A percentile compares a stretch with the other conserved stretches of the same genome.
phyloP scores from a whole-genome alignment of 2,888 invertebrate genomes.

The Muschampia plurimacula region DNA sequence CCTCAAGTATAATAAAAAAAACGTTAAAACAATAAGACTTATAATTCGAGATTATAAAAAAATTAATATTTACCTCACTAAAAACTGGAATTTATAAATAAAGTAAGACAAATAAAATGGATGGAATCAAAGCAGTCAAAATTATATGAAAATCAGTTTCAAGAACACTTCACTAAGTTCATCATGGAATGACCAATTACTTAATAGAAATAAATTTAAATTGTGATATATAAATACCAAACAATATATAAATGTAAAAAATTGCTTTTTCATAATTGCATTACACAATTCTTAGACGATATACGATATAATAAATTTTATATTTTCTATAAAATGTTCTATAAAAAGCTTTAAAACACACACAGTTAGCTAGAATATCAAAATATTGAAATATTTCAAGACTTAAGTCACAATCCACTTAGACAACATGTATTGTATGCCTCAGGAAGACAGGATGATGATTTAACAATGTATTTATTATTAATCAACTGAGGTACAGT shows the following conservation, averaged over 20 bases:
- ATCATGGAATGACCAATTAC: neutral
- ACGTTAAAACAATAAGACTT: neutral
- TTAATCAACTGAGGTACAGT: too few relatives aligned
- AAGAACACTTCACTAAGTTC: neutral
- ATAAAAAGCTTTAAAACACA: neutral
- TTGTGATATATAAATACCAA: neutral
- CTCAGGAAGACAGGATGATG: too few relatives aligned
- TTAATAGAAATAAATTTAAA: neutral
- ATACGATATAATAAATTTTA: neutral
- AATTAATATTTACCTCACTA: neutral
- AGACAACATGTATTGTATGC: neutral
- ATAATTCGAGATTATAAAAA: neutral
- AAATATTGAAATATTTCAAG: neutral
- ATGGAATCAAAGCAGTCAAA: conserved; percentile 5
- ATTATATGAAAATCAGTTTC: neutral
- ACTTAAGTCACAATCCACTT: neutral
- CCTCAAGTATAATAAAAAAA: too few relatives aligned
- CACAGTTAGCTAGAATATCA: neutral
- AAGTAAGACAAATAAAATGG: neutral
- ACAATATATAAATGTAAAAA: neutral
- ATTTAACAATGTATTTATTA: too few relatives aligned
- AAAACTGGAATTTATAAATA: neutral
- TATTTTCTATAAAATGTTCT: neutral
- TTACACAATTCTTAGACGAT: neutral
- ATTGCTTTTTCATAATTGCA: neutral